Evolutionary conservation across 2,113 vertebrate species (phyloP).

Genomic region (Columbina picui): DNA sequence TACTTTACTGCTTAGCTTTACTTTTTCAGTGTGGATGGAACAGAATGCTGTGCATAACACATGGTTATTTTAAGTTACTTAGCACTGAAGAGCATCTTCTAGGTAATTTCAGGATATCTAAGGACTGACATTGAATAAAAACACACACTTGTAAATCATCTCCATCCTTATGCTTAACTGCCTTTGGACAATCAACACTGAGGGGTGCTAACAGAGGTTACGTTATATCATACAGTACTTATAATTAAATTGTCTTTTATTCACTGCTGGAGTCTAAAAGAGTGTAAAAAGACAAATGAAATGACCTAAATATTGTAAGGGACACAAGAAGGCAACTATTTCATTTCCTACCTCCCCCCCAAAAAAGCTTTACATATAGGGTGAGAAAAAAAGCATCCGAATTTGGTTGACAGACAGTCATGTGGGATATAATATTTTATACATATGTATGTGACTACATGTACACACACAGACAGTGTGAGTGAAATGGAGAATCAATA

Average conservation of each 20-base stretch:
- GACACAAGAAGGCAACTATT: background rate
- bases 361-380: background rate
- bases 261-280: background rate
- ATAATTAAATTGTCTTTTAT: constrained; percentile 18
- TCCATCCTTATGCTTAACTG: background rate
- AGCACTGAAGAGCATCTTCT: background rate
- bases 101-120: constrained; percentile 20
- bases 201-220: background rate
- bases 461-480: background rate
- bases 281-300: background rate
- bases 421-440: background rate
- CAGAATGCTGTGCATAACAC: constrained; percentile 28
- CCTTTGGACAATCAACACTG: background rate
- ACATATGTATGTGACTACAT: background rate
- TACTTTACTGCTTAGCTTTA: constrained; percentile 44
- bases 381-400: background rate
- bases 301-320: background rate
- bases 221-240: background rate
- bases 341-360: too few relatives aligned
- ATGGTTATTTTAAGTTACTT: constrained; percentile 38
- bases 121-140: constrained; percentile 3
- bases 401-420: background rate
- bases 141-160: background rate
- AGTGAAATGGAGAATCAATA: background rate
- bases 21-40: constrained; percentile 27